phyloP scores from a whole-genome alignment of 1,140 invertebrate genomes.

The Branchinecta lindahli region DNA sequence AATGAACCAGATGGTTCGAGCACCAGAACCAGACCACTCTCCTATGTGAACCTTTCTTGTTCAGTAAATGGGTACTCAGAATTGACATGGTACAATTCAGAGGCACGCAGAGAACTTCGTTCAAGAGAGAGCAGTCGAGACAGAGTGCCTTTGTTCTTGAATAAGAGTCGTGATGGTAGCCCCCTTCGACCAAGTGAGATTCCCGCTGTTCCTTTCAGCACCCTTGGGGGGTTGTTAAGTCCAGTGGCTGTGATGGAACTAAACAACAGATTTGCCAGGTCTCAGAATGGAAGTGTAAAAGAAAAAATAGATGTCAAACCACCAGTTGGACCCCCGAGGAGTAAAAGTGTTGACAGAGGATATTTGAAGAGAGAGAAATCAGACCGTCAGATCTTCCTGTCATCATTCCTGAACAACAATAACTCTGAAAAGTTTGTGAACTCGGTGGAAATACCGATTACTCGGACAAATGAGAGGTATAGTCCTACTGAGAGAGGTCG shows the following conservation, averaged over 20 bases:
- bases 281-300: conserved; percentile 24
- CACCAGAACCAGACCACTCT: conserved; percentile 37
- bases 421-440: background rate
- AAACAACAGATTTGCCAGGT: conserved; percentile 27
- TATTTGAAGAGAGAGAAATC: conserved; percentile 7
- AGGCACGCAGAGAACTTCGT: conserved; percentile 47
- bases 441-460: background rate
- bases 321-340: conserved; percentile 12
- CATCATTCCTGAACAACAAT: conserved; percentile 8
- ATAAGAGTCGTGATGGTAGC: conserved; percentile 22
- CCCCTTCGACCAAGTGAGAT: conserved; percentile 21
- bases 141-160: conserved; percentile 23
- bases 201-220: conserved; percentile 11
- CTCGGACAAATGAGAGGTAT: background rate
- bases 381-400: conserved; percentile 14
- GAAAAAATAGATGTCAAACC: conserved; percentile 13
- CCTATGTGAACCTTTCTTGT: conserved; percentile 70
- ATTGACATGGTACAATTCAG: conserved; percentile 52
- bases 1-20: background rate
- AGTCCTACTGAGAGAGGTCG: background rate
- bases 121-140: conserved; percentile 29
- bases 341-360: conserved; percentile 20
- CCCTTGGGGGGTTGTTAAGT: conserved; percentile 19
- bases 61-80: conserved; percentile 77
- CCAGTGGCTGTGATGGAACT: conserved; percentile 20